Base-by-base conservation (phyloP, 2,888 invertebrate species). In the Eugnorisma glareosa region DNA sequence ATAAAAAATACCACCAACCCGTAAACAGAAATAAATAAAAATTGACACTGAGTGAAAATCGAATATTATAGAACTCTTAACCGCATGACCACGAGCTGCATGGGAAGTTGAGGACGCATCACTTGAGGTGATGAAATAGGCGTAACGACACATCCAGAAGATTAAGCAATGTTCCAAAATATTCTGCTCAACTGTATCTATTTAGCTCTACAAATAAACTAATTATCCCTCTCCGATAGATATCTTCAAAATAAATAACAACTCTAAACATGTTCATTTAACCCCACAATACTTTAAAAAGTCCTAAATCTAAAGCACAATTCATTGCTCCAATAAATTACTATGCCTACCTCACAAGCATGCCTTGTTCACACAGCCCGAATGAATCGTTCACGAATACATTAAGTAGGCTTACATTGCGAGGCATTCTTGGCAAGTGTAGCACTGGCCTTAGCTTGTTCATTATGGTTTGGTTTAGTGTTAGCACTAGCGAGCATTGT, bases 341-440 rank as follows among this genome's bases (percentile, higher is more conserved):
- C 37, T 21, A 28, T 35, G 54, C 24, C 67, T 28, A 48, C n/a
- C 63, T 64, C 48, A 54, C 63, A 13, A 40, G 61, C 67, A 43
- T 75, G 59, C 77, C 71, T 77, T 83, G 86, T 76, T 82, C 86
- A 73, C 86, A 82, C 77, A 68, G 64, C 45, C 82, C 51, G n/a
- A 82, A 85, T 82, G 82, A 82, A 83, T 82, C 73, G 86, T 67
- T 82, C 74, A 74, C 77, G 66, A 77, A 74, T 82, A 83, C 74
- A 83, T 86, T 72, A 72, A 48, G 78, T 48, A 63, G n/a, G 72
- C 63, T 82, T 77, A 77, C 72, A 82, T 76, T 69, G 68, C 73
- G 66, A 82, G 35, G 83, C 68, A 84, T 84, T 86, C 83, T 84
- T 86, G 86, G 83, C 83, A 86, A 83, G 69, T 77, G 67, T 75